A percentile compares a stretch with the other conserved stretches of the same genome.
Conservation (phyloP, 2,797 vertebrate species). For the Pelodytes ibericus region DNA sequence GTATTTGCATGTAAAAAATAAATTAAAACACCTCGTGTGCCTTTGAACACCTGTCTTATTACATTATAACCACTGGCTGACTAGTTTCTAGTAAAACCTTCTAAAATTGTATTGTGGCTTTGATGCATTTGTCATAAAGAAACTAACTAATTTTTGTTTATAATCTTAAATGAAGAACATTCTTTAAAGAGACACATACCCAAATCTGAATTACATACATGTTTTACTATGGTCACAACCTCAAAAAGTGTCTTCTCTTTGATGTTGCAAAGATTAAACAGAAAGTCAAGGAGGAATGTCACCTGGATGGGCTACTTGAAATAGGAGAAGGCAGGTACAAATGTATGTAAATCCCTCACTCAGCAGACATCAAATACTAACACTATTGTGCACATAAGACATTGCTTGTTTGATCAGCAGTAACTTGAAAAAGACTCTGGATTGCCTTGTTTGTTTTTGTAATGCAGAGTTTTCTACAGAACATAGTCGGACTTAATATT, state of each 20-base stretch:
- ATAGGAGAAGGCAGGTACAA: conserved; percentile 47
- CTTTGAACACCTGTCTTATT: conserved; percentile 10
- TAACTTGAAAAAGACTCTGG: conserved; percentile 38
- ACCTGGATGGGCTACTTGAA: conserved; percentile 36
- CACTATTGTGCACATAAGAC: conserved; percentile 7
- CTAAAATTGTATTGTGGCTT: conserved; percentile 22
- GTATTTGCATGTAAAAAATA: background rate
- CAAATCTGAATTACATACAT: conserved; percentile 8
- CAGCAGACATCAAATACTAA: conserved; percentile 43
- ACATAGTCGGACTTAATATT: conserved; percentile 7
- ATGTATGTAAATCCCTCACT: conserved; percentile 52
- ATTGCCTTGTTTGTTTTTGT: conserved; percentile 25
- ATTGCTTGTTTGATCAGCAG: conserved; percentile 41
- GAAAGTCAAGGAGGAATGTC: conserved; percentile 40
- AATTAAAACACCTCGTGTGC: background rate
- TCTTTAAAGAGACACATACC: conserved; percentile 13
- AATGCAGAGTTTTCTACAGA: conserved; percentile 18
- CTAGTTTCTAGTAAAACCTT: conserved; percentile 24
- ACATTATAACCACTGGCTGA: conserved; percentile 9
- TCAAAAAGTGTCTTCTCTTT: conserved; percentile 44
- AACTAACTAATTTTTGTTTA: conserved; percentile 9
- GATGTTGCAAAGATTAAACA: conserved; percentile 51
- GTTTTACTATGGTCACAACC: conserved; percentile 21
- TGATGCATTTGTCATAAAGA: conserved; percentile 14
- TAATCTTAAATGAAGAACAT: conserved; percentile 18